Base-by-base conservation (phyloP, 2,113 vertebrate species). In the Solenodon paradoxus region DNA sequence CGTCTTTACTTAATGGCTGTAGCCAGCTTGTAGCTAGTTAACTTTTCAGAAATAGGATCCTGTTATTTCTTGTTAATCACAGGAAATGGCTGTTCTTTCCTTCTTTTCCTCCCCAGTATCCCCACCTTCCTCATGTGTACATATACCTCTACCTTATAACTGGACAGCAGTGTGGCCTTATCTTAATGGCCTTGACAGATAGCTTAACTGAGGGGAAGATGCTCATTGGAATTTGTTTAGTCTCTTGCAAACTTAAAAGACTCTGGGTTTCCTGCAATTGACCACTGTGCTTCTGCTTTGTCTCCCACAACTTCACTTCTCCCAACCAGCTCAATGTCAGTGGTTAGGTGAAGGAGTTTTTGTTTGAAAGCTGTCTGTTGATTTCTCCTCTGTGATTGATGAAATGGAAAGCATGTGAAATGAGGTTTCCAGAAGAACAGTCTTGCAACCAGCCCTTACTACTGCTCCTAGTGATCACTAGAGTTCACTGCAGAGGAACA, bases 321-420 rank as follows among this genome's bases (percentile, higher is more conserved):
- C 97, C 95, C 72, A 55, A 94, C 97, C 97, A 88, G 95, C 98
- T 98, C 98, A 98, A 91, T 98, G 98, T 97, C 97, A 95, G 96
- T 97, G 97, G 97, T 98, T 98, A 98, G 98, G 98, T 98, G 97
- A 98, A 97, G 98, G 94, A 3, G 79, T 98, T 98, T n/a, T n/a
- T n/a, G 97, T 97, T 98, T 98, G 97, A 98, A 98, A 98, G 97
- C 98, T 98, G 94, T 97, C 97, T 97, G 96, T 98, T 98, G 97
- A 98, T 98, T 97, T 98, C 98, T 98, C 96, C 92, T 95, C 97
- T 72, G 2, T 97, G 98, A 98, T 47, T 98, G 98, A 98, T 98
- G 97, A 94, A 95, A 90, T 94, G 94, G 95, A 97, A 97, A 97
- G 97, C 92, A 86, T 94, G 92, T 42, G 53, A 95, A 97, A 95